These are phyloP conservation scores for Diloba caeruleocephala DNA, from an alignment of 2,888 invertebrate genomes.

Conservation along the genomic window DNA sequence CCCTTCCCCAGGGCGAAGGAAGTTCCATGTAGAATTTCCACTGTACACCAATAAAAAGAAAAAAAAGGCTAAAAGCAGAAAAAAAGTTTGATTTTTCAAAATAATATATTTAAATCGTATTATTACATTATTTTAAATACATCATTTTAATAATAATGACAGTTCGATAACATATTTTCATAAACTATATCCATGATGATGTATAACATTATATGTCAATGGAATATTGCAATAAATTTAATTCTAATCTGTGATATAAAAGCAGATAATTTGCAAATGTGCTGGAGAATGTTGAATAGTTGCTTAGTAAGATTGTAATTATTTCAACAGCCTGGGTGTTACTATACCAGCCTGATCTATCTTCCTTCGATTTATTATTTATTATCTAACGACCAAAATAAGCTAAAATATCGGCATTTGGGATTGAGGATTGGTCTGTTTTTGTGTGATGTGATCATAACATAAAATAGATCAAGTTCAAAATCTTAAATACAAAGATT, in stretches of 20 bases:
- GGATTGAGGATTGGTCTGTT: no score
- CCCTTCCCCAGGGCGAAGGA: no score
- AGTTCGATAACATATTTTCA: constrained; percentile 53
- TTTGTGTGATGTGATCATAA: no score
- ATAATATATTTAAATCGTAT: constrained; percentile 68
- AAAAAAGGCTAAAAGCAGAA: background rate
- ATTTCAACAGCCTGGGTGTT: constrained; percentile 15
- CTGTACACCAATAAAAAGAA: background rate
- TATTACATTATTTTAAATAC: constrained; percentile 54
- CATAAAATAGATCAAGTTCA: no score
- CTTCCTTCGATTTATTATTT: constrained; percentile 3
- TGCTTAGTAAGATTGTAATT: no score
- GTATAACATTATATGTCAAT: constrained; percentile 52
- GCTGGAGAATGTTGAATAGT: constrained; percentile 38
- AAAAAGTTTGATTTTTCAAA: constrained; percentile 43
- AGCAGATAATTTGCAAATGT: constrained; percentile 41
- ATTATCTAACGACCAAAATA: no score
- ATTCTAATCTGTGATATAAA: constrained; percentile 39
- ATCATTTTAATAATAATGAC: constrained; percentile 47
- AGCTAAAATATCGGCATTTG: no score
- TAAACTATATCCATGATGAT: constrained; percentile 56
- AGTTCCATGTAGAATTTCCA: no score
- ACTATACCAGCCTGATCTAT: constrained; percentile 16
- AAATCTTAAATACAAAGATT: no score
- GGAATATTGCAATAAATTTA: constrained; percentile 43